Evolutionary conservation across 2,113 vertebrate species (phyloP).

Genomic region (Burhinus oedicnemus): DNA sequence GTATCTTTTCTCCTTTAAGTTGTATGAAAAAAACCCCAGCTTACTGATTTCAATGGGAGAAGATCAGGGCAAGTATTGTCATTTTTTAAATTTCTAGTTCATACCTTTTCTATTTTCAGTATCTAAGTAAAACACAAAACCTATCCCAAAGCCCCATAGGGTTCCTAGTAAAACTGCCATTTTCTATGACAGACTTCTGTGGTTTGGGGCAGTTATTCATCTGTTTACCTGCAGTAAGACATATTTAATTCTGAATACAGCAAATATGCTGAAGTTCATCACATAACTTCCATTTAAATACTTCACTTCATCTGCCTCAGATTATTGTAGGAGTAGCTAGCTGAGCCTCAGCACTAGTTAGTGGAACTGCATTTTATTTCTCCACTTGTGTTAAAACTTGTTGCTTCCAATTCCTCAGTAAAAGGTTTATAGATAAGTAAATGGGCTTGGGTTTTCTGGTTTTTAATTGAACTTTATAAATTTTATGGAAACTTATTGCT

Average conservation of each 20-base stretch:
- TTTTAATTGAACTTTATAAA: not conserved
- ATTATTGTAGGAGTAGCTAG: not conserved
- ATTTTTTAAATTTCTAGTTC: not conserved
- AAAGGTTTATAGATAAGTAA: not conserved
- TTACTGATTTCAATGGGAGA: not conserved
- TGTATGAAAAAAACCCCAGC: not conserved
- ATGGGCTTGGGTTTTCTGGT: fast-evolving
- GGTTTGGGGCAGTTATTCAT: not conserved
- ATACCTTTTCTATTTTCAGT: not conserved
- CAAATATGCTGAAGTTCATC: not conserved
- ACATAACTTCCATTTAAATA: not conserved
- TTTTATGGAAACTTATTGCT: not conserved
- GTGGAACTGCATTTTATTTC: not conserved
- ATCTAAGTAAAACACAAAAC: not conserved
- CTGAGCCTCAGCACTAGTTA: not conserved
- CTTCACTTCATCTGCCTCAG: not conserved
- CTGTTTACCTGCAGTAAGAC: not conserved
- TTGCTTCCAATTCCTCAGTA: not conserved
- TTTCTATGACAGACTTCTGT: not conserved
- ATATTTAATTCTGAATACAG: not conserved
- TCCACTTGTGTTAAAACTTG: not conserved
- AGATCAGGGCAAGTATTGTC: not conserved
- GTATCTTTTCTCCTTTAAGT: not conserved
- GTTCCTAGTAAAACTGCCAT: not conserved
- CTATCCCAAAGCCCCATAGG: not conserved